A percentile compares a stretch with the other conserved stretches of the same genome.
phyloP scores from a whole-genome alignment of 1,140 invertebrate genomes.

The Caerostris darwini region DNA sequence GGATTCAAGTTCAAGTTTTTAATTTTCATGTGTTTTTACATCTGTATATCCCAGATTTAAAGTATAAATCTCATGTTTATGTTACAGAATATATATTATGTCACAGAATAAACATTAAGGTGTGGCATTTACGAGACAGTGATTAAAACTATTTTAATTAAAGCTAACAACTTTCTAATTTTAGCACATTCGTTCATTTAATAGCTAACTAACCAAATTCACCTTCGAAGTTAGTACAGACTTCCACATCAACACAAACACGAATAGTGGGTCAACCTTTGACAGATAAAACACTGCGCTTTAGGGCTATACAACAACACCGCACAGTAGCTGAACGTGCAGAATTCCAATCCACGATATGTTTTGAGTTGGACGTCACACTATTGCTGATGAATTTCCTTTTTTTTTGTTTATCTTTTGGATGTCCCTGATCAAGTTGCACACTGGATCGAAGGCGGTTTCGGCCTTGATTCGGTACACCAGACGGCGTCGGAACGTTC shows the following conservation, averaged over 20 bases:
- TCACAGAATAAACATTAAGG: no score
- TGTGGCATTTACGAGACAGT: no score
- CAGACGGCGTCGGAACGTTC: background rate
- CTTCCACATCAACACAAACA: background rate
- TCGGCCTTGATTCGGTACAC: background rate
- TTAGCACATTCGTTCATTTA: no score
- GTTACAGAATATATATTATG: no score
- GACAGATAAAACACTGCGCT: background rate
- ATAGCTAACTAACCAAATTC: background rate
- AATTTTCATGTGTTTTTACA: no score
- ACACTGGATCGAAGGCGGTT: background rate
- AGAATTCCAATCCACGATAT: background rate
- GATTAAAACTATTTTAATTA: no score
- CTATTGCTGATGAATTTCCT: no score
- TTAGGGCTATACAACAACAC: background rate
- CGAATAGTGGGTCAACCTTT: background rate
- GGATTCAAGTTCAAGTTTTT: no score
- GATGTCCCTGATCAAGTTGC: background rate
- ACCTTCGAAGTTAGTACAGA: background rate
- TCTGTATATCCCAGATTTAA: no score
- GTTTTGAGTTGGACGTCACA: no score
- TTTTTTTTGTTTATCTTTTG: background rate
- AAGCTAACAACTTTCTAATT: no score
- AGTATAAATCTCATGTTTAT: no score
- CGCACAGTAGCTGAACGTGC: background rate